phyloP scores from a whole-genome alignment of 2,113 vertebrate species.

The Ploceus nigricollis region DNA sequence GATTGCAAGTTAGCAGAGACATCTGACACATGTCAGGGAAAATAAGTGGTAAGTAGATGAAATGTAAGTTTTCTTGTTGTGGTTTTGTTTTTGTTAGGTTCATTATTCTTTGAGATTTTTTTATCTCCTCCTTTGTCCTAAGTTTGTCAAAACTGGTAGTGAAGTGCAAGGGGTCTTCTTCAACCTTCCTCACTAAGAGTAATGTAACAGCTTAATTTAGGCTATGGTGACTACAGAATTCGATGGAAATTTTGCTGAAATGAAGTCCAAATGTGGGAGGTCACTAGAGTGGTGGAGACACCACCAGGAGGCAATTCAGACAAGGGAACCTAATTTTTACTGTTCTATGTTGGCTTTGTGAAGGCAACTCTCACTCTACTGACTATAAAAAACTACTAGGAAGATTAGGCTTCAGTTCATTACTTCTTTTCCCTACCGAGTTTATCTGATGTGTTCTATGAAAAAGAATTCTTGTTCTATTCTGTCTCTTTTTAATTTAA shows the following conservation, averaged over 20 bases:
- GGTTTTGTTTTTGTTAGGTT: background rate
- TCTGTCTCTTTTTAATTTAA: background rate
- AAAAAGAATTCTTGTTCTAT: background rate
- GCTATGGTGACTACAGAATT: background rate
- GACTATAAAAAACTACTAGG: background rate
- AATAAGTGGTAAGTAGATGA: background rate
- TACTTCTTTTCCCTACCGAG: background rate
- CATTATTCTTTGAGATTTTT: background rate
- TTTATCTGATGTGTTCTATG: background rate
- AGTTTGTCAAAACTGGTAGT: background rate
- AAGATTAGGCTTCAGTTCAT: background rate
- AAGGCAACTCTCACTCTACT: background rate
- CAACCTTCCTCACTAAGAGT: background rate
- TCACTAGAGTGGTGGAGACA: background rate
- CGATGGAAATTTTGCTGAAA: background rate
- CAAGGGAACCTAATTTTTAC: background rate
- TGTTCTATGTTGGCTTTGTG: rapidly evolving
- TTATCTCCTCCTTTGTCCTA: background rate
- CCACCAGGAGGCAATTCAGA: background rate
- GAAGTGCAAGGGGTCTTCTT: background rate
- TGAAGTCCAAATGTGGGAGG: background rate
- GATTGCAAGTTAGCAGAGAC: background rate
- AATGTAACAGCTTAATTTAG: background rate
- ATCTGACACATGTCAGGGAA: background rate
- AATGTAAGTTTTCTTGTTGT: background rate